These are phyloP conservation scores for Hyposoter dolosus DNA, from an alignment of 2,888 invertebrate species.

Conservation along the genomic window DNA sequence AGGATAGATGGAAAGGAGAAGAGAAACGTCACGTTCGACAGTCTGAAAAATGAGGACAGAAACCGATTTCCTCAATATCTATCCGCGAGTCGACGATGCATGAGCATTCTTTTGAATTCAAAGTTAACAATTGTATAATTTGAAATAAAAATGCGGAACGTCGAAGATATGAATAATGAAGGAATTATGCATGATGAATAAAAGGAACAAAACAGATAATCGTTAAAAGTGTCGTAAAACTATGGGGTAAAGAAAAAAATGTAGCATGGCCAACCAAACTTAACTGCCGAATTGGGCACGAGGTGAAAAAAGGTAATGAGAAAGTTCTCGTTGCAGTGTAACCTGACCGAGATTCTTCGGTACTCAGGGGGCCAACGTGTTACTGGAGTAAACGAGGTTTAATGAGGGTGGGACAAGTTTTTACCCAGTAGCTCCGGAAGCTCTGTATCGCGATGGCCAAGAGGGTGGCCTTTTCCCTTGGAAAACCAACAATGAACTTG, in stretches of 20 bases:
- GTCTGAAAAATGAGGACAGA: slow-evolving; percentile 33
- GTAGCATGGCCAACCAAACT: neutral
- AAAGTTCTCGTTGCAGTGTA: slow-evolving; percentile 48
- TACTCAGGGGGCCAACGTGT: slow-evolving; percentile 56
- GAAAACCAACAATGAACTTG: slow-evolving; percentile 76
- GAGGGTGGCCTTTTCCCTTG: slow-evolving; percentile 73
- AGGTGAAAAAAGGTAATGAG: slow-evolving; percentile 45
- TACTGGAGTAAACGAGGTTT: slow-evolving; percentile 66
- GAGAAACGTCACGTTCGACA: slow-evolving; percentile 53
- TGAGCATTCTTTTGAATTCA: slow-evolving; percentile 3
- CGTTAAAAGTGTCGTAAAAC: slow-evolving; percentile 15
- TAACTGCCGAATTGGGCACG: slow-evolving; percentile 18
- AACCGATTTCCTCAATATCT: slow-evolving; percentile 49
- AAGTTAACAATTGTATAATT: slow-evolving; percentile 56
- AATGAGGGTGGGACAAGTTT: slow-evolving; percentile 61
- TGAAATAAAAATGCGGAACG: slow-evolving; percentile 42
- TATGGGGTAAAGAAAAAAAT: slow-evolving; percentile 13
- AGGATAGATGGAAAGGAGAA: slow-evolving; percentile 4
- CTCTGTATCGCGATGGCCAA: slow-evolving; percentile 39
- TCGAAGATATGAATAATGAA: slow-evolving; percentile 25
- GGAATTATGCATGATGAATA: slow-evolving; percentile 44
- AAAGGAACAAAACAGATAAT: slow-evolving; percentile 10
- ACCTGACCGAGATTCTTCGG: slow-evolving; percentile 41
- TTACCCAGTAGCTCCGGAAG: slow-evolving; percentile 57
- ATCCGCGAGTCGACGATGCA: neutral